Percentiles rank a stretch among this genome's conserved stretches.
These are phyloP conservation scores for Nebria brevicollis DNA, from an alignment of 2,888 invertebrate genomes.

Conservation along the genomic window DNA sequence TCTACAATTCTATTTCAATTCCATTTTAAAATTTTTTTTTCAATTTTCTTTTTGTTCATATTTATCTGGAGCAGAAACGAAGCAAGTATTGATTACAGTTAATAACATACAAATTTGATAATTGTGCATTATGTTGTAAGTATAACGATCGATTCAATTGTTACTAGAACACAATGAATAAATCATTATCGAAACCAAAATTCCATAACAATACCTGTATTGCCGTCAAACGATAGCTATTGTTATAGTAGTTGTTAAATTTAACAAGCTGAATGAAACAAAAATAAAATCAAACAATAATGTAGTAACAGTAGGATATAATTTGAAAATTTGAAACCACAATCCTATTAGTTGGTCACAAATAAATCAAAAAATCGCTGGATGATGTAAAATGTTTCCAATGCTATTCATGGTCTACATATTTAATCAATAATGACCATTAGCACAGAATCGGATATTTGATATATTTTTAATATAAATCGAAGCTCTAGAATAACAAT, in stretches of 20 bases:
- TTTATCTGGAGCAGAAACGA: too few species aligned
- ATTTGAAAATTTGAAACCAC: not conserved
- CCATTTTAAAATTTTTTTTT: too few species aligned
- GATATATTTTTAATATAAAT: conserved; percentile 36
- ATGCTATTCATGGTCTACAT: not conserved
- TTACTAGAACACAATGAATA: not conserved
- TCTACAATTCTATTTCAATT: too few species aligned
- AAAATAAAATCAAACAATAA: not conserved
- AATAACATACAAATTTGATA: too few species aligned
- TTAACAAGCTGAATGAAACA: not conserved
- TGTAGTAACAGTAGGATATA: not conserved
- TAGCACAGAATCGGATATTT: not conserved
- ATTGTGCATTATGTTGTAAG: not conserved
- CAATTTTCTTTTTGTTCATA: too few species aligned
- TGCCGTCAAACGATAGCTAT: not conserved
- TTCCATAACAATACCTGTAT: not conserved
- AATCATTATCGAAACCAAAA: not conserved
- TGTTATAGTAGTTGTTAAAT: not conserved
- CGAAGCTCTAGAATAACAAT: conserved; percentile 37
- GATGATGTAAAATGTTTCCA: not conserved
- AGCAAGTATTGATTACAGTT: too few species aligned
- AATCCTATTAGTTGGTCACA: not conserved
- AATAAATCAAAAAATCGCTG: not conserved
- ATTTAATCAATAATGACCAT: not conserved
- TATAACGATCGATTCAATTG: not conserved